These are phyloP conservation scores for Sorex fumeus DNA, from an alignment of 2,113 vertebrate species.

Conservation along the genomic window DNA sequence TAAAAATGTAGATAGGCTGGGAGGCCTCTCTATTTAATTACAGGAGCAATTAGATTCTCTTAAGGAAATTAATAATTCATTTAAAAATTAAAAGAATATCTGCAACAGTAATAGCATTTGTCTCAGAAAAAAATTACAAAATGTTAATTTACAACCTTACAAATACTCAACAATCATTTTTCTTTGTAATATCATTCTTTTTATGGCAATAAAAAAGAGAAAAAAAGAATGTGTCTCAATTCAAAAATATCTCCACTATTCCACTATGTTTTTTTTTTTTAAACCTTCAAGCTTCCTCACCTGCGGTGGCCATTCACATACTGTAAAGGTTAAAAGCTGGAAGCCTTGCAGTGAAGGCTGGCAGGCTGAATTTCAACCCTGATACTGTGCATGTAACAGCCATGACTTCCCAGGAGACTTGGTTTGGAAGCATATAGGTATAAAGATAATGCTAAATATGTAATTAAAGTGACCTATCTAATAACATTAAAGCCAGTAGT, in stretches of 20 bases:
- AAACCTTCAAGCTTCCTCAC: not conserved
- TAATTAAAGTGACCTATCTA: constrained; percentile 68
- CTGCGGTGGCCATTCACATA: not conserved
- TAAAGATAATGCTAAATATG: constrained; percentile 69
- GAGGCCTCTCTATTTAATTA: not conserved
- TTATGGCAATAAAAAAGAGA: constrained; percentile 37
- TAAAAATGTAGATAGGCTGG: not conserved
- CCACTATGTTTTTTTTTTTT: constrained; percentile 52
- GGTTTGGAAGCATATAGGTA: constrained; percentile 32
- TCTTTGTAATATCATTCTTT: constrained; percentile 54
- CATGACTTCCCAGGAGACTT: constrained; percentile 44
- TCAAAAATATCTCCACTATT: constrained; percentile 55
- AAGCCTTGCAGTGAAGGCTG: not conserved
- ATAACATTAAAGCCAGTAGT: constrained; percentile 78
- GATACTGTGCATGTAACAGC: not conserved
- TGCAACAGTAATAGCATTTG: not conserved
- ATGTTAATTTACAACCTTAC: constrained; percentile 15
- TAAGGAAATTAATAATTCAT: constrained; percentile 55
- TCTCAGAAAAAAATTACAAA: not conserved
- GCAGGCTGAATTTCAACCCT: constrained; percentile 31
- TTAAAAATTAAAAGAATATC: constrained; percentile 56
- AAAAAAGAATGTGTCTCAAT: constrained; percentile 17
- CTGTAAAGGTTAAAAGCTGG: constrained; percentile 25
- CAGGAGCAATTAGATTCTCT: not conserved
- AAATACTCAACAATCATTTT: constrained; percentile 14